Percentiles rank a stretch among this genome's conserved stretches.
Evolutionary conservation across 2,113 vertebrate species (phyloP).

Genomic region (Pseudopodoces humilis): DNA sequence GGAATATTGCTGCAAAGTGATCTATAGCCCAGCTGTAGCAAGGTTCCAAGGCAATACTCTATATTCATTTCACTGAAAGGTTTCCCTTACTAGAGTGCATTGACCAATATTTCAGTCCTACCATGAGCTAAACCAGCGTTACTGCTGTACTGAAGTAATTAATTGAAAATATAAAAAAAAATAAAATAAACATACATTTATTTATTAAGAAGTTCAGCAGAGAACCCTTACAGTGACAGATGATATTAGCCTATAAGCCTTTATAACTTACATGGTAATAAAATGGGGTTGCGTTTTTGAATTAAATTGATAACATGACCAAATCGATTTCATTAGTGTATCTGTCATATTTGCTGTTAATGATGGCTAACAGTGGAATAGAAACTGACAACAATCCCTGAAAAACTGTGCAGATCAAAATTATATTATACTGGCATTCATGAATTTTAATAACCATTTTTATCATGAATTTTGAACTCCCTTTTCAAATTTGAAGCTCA

Average conservation of each 20-base stretch:
- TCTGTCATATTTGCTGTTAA: constrained; percentile 62
- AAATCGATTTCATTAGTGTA: constrained; percentile 65
- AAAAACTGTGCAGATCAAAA: constrained; percentile 44
- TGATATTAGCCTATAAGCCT: not conserved
- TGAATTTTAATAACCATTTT: constrained; percentile 54
- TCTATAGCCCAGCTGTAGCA: not conserved
- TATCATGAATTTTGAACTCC: constrained; percentile 6
- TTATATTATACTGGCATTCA: constrained; percentile 24
- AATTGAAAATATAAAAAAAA: not conserved
- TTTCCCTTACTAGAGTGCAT: not conserved
- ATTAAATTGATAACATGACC: constrained; percentile 63
- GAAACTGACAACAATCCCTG: constrained; percentile 58
- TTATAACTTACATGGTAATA: not conserved
- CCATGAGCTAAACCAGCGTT: not conserved
- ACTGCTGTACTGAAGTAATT: not conserved
- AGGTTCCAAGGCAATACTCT: not conserved
- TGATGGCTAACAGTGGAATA: constrained; percentile 39
- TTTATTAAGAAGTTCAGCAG: constrained; percentile 4
- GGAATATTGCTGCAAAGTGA: not conserved
- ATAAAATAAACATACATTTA: not conserved
- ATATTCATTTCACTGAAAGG: not conserved
- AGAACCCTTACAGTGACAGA: constrained; percentile 22
- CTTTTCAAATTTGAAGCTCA: constrained; percentile 46
- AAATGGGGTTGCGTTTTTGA: constrained; percentile 47
- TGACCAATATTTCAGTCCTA: not conserved